phyloP scores from a whole-genome alignment of 2,888 invertebrate species.

The Belgica antarctica region DNA sequence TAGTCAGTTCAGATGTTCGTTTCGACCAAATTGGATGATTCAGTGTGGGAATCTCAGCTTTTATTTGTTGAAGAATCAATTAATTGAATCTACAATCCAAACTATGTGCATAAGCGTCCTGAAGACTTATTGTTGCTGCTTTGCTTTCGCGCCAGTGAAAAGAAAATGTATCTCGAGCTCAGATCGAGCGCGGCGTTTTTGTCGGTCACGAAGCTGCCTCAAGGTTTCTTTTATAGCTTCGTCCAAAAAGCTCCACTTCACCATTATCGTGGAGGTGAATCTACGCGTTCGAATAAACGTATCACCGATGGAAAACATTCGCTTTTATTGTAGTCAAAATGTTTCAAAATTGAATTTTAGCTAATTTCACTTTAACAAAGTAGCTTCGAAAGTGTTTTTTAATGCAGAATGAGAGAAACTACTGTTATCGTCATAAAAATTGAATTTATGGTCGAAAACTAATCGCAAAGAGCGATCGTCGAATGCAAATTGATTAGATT shows the following conservation, averaged over 20 bases:
- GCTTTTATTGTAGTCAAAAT: neutral
- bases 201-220: slow-evolving; percentile 36
- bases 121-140: neutral
- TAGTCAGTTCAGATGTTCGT: neutral
- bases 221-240: slow-evolving; percentile 25
- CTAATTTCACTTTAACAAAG: slow-evolving; percentile 1
- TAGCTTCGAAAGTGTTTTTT: no score
- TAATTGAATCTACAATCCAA: neutral
- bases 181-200: slow-evolving; percentile 28
- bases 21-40: neutral
- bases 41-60: slow-evolving; percentile 3
- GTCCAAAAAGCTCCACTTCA: slow-evolving; percentile 10
- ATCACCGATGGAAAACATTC: slow-evolving; percentile 8
- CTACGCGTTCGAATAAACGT: slow-evolving; percentile 10
- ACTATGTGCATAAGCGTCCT: neutral
- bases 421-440: neutral
- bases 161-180: slow-evolving; percentile 26
- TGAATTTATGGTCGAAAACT: neutral
- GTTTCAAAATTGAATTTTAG: neutral
- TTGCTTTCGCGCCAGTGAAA: slow-evolving; percentile 24
- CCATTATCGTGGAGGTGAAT: slow-evolving; percentile 5
- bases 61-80: neutral
- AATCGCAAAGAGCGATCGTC: neutral
- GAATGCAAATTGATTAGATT: slow-evolving; percentile 18
- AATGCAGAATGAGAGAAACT: neutral